Conservation (phyloP, 2,113 vertebrate genomes). For the Elgaria multicarinata region DNA sequence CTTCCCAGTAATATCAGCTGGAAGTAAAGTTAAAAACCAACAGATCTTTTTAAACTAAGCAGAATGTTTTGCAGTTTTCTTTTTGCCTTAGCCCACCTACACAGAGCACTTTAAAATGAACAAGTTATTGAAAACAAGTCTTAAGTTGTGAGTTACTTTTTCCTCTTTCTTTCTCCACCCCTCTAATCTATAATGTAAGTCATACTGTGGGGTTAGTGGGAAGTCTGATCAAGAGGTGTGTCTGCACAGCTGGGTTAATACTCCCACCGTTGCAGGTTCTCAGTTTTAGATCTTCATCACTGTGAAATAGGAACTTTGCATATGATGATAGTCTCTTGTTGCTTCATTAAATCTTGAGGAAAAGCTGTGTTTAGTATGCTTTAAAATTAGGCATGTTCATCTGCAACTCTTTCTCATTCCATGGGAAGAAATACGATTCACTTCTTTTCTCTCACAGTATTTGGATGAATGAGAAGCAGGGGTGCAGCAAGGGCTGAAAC, state of each 20-base stretch:
- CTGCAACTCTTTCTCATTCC: neutral
- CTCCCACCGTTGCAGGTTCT: accelerated
- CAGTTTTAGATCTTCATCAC: neutral
- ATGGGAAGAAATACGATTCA: neutral
- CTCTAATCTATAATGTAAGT: neutral
- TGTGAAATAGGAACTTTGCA: neutral
- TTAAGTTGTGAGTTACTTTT: conserved; percentile 1
- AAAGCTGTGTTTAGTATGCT: neutral
- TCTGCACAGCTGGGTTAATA: neutral
- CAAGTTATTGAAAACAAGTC: conserved; percentile 37
- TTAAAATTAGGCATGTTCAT: neutral
- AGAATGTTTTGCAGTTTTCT: conserved; percentile 47
- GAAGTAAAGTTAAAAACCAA: conserved; percentile 50
- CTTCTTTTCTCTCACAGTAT: neutral
- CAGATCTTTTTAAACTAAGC: conserved; percentile 57
- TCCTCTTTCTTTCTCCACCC: neutral
- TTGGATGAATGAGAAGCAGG: neutral
- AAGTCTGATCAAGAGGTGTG: neutral
- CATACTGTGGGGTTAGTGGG: neutral
- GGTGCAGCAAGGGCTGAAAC: neutral
- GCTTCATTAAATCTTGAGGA: neutral
- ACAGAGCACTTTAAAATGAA: conserved; percentile 51
- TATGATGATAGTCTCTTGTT: neutral
- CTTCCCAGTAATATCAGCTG: conserved; percentile 63
- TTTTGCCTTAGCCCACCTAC: conserved; percentile 26